Conservation (phyloP, 2,797 vertebrate species). For the Enteromius treurensis region DNA sequence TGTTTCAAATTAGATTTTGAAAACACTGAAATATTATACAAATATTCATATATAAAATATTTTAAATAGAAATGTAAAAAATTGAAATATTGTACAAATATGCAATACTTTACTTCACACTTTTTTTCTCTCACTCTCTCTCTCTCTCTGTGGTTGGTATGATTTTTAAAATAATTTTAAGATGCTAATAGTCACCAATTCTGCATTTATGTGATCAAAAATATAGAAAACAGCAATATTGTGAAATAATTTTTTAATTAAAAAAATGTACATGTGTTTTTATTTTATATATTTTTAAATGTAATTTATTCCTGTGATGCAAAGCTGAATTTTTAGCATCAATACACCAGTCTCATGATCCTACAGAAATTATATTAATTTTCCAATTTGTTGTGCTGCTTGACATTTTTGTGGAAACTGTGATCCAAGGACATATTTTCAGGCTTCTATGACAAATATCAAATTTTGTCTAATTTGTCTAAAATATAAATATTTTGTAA, state of each 20-base stretch:
- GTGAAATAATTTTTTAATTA: not conserved
- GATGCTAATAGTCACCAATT: not conserved
- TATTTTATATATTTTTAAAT: not conserved
- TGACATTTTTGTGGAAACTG: not conserved
- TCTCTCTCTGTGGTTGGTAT: not conserved
- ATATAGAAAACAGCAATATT: not conserved
- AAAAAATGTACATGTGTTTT: not conserved
- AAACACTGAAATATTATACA: not conserved
- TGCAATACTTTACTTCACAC: not conserved
- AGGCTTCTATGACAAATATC: not conserved
- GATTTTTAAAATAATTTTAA: not conserved
- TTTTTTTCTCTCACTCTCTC: not conserved
- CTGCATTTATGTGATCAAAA: not conserved
- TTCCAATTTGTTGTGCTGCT: not conserved
- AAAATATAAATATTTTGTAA: not conserved
- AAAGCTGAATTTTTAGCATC: not conserved
- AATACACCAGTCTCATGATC: not conserved
- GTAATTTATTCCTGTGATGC: not conserved
- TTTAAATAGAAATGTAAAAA: not conserved
- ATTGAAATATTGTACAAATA: not conserved
- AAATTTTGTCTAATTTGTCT: not conserved
- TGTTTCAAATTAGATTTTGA: not conserved
- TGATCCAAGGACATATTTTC: not conserved
- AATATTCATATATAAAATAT: not conserved
- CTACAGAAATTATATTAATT: not conserved